phyloP scores from a whole-genome alignment of 2,888 invertebrate species.

The Ryuthela nishihirai region DNA sequence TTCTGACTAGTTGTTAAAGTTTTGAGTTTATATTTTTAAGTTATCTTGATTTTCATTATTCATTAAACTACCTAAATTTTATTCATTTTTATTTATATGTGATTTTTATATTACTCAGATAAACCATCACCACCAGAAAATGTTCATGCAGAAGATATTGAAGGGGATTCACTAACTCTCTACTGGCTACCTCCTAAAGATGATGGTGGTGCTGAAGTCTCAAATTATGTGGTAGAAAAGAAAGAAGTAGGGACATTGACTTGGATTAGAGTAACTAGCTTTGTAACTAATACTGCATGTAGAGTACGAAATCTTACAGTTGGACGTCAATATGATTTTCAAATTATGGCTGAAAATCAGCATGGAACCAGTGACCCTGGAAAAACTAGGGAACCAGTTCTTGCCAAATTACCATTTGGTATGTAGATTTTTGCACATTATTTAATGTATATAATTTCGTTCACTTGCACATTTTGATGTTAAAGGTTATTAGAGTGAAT shows the following conservation, averaged over 20 bases:
- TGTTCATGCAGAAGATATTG: slow-evolving; percentile 87
- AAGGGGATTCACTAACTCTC: slow-evolving; percentile 89
- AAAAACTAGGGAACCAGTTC: slow-evolving; percentile 80
- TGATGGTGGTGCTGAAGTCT: slow-evolving; percentile 90
- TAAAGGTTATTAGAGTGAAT: too few species aligned
- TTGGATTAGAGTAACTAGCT: slow-evolving; percentile 85
- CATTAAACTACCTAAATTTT: too few species aligned
- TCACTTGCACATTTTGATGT: too few species aligned
- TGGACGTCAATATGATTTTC: slow-evolving; percentile 92
- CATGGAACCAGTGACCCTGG: slow-evolving; percentile 95
- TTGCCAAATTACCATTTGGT: slow-evolving; percentile 92
- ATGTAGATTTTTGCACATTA: too few species aligned
- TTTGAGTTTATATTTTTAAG: too few species aligned
- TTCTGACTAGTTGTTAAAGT: too few species aligned
- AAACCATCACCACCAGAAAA: slow-evolving; percentile 87
- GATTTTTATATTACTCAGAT: slow-evolving; percentile 56
- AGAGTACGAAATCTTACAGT: slow-evolving; percentile 88
- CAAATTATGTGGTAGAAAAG: slow-evolving; percentile 95
- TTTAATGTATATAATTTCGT: too few species aligned
- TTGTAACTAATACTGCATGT: slow-evolving; percentile 83
- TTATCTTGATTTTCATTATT: too few species aligned
- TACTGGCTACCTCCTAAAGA: slow-evolving; percentile 96
- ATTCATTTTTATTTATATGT: too few species aligned
- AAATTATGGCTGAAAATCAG: slow-evolving; percentile 97
- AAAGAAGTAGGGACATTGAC: slow-evolving; percentile 74